A percentile compares a stretch with the other conserved stretches of the same genome.
Evolutionary conservation across 2,113 vertebrate species (phyloP).

Genomic region (Antigone vipio): DNA sequence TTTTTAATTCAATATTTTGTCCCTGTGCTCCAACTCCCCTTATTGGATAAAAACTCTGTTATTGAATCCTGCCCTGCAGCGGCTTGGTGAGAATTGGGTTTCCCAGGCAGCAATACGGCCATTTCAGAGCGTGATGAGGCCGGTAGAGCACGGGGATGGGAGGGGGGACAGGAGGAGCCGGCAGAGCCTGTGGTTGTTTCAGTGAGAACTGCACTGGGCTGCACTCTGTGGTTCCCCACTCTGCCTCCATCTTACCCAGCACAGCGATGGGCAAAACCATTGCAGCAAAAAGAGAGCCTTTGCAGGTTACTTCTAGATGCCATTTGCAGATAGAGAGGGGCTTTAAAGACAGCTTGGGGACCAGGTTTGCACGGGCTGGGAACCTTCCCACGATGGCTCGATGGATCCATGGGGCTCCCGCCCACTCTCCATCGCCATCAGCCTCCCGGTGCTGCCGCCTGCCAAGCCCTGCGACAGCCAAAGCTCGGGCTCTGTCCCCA

Average conservation of each 20-base stretch:
- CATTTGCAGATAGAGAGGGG: background rate
- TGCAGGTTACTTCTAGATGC: background rate
- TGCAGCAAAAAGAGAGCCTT: background rate
- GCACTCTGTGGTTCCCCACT: background rate
- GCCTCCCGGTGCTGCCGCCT: fast-evolving
- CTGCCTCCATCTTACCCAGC: background rate
- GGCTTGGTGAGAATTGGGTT: background rate
- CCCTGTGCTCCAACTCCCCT: slow-evolving; percentile 45
- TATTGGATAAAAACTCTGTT: slow-evolving; percentile 52
- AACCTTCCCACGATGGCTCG: background rate
- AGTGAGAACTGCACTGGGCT: background rate
- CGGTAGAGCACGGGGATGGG: background rate
- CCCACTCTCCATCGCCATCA: fast-evolving
- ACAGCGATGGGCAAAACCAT: background rate
- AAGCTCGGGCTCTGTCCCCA: fast-evolving
- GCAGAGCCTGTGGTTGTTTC: background rate
- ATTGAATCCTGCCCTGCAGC: slow-evolving; percentile 59
- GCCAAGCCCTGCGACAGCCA: background rate
- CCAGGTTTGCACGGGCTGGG: fast-evolving
- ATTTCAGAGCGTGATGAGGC: slow-evolving; percentile 10
- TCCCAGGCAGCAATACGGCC: slow-evolving; percentile 1
- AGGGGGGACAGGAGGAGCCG: background rate
- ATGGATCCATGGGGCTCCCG: background rate
- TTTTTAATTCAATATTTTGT: slow-evolving; percentile 68
- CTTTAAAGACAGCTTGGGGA: background rate